Conservation (phyloP, 2,797 vertebrate genomes). For the Melanitta fusca region DNA sequence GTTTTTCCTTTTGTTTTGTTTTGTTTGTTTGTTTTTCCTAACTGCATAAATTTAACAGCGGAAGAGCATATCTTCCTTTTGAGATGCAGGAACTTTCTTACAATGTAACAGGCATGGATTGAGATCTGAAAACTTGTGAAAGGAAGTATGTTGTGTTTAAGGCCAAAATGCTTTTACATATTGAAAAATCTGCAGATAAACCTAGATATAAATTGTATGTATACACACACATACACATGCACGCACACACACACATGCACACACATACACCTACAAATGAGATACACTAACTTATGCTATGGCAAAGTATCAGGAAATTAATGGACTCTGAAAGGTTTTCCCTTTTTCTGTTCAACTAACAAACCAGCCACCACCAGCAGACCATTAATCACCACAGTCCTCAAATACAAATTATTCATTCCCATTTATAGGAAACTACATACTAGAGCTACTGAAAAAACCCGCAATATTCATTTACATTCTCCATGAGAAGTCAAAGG, state of each 20-base stretch:
- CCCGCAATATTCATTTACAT: not conserved
- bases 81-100: not conserved
- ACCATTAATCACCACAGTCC: not conserved
- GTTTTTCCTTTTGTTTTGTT: not conserved
- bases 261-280: not conserved
- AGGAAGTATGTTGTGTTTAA: not conserved
- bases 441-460: not conserved
- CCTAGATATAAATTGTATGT: not conserved
- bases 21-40: not conserved
- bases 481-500: not conserved
- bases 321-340: not conserved
- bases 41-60: not conserved
- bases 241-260: rapidly evolving
- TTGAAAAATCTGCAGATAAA: not conserved
- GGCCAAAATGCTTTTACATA: not conserved
- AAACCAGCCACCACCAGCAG: not conserved
- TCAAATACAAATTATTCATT: not conserved
- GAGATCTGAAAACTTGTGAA: not conserved
- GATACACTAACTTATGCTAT: not conserved
- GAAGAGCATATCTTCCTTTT: not conserved
- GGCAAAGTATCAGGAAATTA: not conserved
- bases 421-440: not conserved
- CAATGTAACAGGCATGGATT: not conserved
- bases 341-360: not conserved
- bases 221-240: rapidly evolving